Conservation (phyloP, 1,140 invertebrate genomes). For the Drosophila pruinosa region DNA sequence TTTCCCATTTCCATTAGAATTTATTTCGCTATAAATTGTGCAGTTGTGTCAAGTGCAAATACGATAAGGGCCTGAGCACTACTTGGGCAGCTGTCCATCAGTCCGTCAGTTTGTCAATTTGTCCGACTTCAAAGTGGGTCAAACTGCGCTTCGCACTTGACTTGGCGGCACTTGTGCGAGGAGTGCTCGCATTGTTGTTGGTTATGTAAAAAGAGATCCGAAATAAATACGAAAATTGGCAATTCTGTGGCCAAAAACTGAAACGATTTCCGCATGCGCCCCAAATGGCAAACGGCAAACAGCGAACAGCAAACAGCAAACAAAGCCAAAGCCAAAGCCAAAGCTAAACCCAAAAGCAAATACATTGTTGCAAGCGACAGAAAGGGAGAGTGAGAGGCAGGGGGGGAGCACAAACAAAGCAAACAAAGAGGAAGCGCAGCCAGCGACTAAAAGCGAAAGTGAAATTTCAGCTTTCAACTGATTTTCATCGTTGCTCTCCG, state of each 20-base stretch:
- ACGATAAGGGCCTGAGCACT: conserved; percentile 31
- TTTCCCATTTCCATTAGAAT: conserved; percentile 17
- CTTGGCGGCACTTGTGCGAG: no score
- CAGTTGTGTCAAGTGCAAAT: conserved; percentile 23
- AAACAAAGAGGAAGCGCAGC: conserved; percentile 55
- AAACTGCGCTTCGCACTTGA: conserved; percentile 10
- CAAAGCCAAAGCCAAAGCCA: neutral
- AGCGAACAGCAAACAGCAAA: conserved; percentile 10
- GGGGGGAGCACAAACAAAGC: conserved; percentile 32
- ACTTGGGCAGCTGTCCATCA: conserved; percentile 28
- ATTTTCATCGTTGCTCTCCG: conserved; percentile 49
- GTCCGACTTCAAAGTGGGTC: conserved; percentile 46
- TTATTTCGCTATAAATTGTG: conserved; percentile 17
- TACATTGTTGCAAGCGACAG: neutral
- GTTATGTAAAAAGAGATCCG: neutral
- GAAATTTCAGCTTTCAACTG: conserved; percentile 81
- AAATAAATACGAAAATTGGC: neutral
- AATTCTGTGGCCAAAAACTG: conserved; percentile 21
- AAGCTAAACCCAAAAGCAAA: neutral
- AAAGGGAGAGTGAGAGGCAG: conserved; percentile 18
- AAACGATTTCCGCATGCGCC: conserved; percentile 43
- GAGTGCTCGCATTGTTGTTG: no score
- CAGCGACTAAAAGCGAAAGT: conserved; percentile 78
- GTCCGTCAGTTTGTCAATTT: no score
- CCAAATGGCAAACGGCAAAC: conserved; percentile 27